Base-by-base conservation (phyloP, 2,888 invertebrate species). In the Tuta absoluta region DNA sequence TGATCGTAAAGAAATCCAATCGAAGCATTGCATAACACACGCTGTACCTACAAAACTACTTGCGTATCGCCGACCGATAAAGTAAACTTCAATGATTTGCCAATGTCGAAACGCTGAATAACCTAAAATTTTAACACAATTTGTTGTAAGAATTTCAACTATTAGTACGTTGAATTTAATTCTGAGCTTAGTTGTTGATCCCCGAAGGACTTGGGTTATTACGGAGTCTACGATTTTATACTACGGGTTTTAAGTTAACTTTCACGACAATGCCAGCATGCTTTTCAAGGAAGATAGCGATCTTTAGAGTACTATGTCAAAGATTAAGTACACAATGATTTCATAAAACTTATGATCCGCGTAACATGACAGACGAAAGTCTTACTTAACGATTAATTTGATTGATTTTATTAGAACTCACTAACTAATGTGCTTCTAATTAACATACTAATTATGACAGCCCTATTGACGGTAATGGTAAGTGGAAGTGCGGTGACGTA, bases 1-100 rank as follows among this genome's bases (percentile, higher is more conserved):
- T 56, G 56, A n/a, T 56, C 56, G 56, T 56, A 33, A 56, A 56
- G 56, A 56, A 56, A 33, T 33, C 56, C 56, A 33, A 56, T 56
- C 56, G 56, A 56, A 14, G 28, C 28, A 17, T 56, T 56, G 56
- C 56, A n/a, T 56, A 56, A 56, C 33, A 33, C 8, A 33, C 33
- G 33, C 56, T 17, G 10, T 56, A 56, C 24, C 56, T 56, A 33
- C 56, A n/a, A 33, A 28, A 56, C 17, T 56, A 56, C 24, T 28
- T 53, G n/a, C 51, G 24, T 53, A 56, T 33, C 24, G 28, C 24
- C 10, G 5, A n/a, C 23, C 53, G 53, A 53, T 53, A 53, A 53
- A 49, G 21, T 49, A 19, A 11, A 7, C n/a, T 17, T 45, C 45
- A 45, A 45, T 45, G 45, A 45, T 45, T 45, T 45, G 45, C 45